A percentile compares a stretch with the other conserved stretches of the same genome.
Evolutionary conservation across 2,797 vertebrate genomes (phyloP).

Genomic region (Eupleurogrammus muticus): DNA sequence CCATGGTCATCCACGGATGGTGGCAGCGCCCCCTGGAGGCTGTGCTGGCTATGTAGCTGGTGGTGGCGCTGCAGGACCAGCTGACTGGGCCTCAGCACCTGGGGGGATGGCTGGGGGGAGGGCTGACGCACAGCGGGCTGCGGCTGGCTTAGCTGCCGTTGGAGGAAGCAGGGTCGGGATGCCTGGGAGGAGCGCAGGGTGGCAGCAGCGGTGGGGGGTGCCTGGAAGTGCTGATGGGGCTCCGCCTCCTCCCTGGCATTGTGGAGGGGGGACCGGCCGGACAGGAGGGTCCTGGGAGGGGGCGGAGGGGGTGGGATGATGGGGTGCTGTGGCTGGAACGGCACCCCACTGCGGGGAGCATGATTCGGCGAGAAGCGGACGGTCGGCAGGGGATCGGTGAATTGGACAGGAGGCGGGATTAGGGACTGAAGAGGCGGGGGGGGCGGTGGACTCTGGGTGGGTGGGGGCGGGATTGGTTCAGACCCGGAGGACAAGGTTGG

Average conservation of each 20-base stretch:
- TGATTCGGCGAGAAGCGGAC: slow-evolving; percentile 80
- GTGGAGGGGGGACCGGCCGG: slow-evolving; percentile 77
- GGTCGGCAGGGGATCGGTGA: slow-evolving; percentile 85
- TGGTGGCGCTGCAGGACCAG: slow-evolving; percentile 79
- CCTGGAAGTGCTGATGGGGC: slow-evolving; percentile 71
- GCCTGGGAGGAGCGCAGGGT: slow-evolving; percentile 64
- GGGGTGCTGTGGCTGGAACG: slow-evolving; percentile 84
- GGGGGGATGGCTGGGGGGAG: slow-evolving; percentile 73
- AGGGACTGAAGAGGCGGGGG: slow-evolving; percentile 88
- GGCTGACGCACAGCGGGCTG: slow-evolving; percentile 66
- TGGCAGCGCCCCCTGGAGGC: slow-evolving; percentile 79
- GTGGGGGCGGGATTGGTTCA: slow-evolving; percentile 91
- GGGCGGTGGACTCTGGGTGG: slow-evolving; percentile 90
- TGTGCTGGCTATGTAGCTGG: slow-evolving; percentile 83
- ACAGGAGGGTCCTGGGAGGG: slow-evolving; percentile 77
- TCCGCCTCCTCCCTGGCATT: slow-evolving; percentile 60
- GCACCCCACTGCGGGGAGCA: slow-evolving; percentile 76
- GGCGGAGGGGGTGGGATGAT: slow-evolving; percentile 86
- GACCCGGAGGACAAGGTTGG: slow-evolving; percentile 93
- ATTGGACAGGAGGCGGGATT: slow-evolving; percentile 87
- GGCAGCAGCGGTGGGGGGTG: slow-evolving; percentile 42
- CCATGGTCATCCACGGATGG: slow-evolving; percentile 62
- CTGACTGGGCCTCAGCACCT: slow-evolving; percentile 70
- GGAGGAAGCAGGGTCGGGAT: slow-evolving; percentile 67
- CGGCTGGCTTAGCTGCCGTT: slow-evolving; percentile 82